Evolutionary conservation across 2,888 invertebrate species (phyloP).

Genomic region (Euzetes globulus): DNA sequence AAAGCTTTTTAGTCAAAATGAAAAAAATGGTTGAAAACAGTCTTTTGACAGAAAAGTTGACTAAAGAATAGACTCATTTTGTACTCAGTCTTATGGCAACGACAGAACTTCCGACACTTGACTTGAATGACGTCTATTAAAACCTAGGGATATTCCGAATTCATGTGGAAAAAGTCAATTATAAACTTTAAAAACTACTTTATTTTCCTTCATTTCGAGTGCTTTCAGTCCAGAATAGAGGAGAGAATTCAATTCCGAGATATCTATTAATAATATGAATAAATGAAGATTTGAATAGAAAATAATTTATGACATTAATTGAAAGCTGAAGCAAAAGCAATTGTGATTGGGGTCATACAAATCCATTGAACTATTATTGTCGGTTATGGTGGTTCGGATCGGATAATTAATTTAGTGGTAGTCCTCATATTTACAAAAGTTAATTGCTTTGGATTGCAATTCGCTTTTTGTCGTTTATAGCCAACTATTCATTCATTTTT

Average conservation of each 20-base stretch:
- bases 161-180: conserved; percentile 9
- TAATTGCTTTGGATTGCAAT: background rate
- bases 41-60: conserved; percentile 2
- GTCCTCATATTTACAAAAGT: background rate
- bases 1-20: background rate
- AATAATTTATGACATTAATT: background rate
- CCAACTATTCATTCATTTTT: background rate
- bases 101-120: conserved; percentile 9
- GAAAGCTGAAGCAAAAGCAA: background rate
- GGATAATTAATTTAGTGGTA: background rate
- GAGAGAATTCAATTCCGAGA: background rate
- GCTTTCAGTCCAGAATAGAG: background rate
- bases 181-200: background rate
- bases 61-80: background rate
- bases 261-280: background rate
- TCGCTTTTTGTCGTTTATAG: background rate
- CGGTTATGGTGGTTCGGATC: background rate
- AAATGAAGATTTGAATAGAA: background rate
- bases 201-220: background rate
- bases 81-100: background rate
- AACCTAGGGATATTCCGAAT: background rate
- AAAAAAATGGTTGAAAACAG: background rate
- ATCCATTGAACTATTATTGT: background rate
- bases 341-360: background rate
- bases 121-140: background rate